Percentiles rank a stretch among this genome's conserved stretches.
Conservation (phyloP, 2,888 invertebrate species). For the Erebia aethiops region DNA sequence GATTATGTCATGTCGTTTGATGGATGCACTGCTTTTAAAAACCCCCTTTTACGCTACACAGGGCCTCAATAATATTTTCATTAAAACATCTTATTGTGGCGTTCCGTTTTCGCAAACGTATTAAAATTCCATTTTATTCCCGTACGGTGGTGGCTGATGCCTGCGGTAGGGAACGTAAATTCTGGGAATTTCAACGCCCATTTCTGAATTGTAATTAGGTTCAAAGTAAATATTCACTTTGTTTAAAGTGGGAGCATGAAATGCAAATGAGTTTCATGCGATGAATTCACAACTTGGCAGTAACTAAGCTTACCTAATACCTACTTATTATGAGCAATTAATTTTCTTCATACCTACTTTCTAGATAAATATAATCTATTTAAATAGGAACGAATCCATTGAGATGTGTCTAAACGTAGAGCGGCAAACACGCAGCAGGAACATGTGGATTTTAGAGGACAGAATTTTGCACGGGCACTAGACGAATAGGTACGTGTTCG, state of each 20-base stretch:
- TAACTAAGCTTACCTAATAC: constrained; percentile 10
- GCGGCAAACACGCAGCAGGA: too few species aligned
- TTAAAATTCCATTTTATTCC: constrained; percentile 25
- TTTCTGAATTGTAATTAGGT: constrained; percentile 32
- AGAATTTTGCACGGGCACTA: too few species aligned
- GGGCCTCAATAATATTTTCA: too few species aligned
- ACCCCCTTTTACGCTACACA: too few species aligned
- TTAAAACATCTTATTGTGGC: constrained; percentile 8
- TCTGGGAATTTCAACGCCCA: constrained; percentile 22
- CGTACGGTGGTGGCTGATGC: not conserved
- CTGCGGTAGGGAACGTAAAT: constrained; percentile 17
- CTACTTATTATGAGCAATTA: not conserved
- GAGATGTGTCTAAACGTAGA: too few species aligned
- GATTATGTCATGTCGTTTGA: too few species aligned
- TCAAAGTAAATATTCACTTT: constrained; percentile 37
- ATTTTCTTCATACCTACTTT: not conserved
- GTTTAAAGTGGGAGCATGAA: constrained; percentile 34
- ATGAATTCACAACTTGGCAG: constrained; percentile 24
- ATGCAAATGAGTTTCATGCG: constrained; percentile 34
- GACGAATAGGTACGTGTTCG: too few species aligned
- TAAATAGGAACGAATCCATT: too few species aligned
- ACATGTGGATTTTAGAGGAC: too few species aligned
- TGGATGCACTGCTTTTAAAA: too few species aligned
- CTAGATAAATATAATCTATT: too few species aligned
- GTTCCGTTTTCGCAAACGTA: constrained; percentile 16